Evolutionary conservation across 1,140 invertebrate species (phyloP), one percentile per base, ranked within the genome.

Genomic region (Drosophila busckii): DNA sequence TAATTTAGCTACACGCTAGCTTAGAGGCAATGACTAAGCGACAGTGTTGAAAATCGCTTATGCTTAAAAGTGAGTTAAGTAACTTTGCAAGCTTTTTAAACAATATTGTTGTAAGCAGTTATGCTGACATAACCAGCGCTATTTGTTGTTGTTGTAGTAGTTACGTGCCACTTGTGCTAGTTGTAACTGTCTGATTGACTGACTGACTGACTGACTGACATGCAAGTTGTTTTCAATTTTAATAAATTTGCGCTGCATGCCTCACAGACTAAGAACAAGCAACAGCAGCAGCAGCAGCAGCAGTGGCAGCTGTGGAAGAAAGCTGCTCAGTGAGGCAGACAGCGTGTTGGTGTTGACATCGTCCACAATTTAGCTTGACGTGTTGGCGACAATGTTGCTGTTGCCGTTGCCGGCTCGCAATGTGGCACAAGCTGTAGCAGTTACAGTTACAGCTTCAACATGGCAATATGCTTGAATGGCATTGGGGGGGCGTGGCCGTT

Each of bases 181-280:
- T 8, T 28, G 29, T 29, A 19, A 35, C 15, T 31, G 37, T 44
- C 54, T 52, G 41, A 28, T 19, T 64, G 68, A 60, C 38, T 48
- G 38, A 28, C 26, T 64, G 52, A 49, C 54, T 55, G 26, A 22
- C 29, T 42, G 29, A 22, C 17, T 67, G 59, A 41, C 41, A 63
- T 53, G 60, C 56, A 50, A 68, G 73, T 52, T 80, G 73, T 80
- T 49, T 80, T 78, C 73, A 56, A 60, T 71, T 80, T 80, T 73
- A 78, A 78, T 78, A 80, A 80, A 73, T 78, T 71, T 71, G 35
- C 63, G 68, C 5, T 55, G 41, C 68, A 80, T 78, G 68, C n/a
- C n/a, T n/a, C n/a, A n/a, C n/a, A n/a, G 8, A 6, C 16, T 6
- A 1, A n/a, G 31, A 3, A 7, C 15, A 0, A 35, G 9, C 15